Evolutionary conservation across 2,888 invertebrate genomes (phyloP).

Genomic region (Calameuta filiformis): DNA sequence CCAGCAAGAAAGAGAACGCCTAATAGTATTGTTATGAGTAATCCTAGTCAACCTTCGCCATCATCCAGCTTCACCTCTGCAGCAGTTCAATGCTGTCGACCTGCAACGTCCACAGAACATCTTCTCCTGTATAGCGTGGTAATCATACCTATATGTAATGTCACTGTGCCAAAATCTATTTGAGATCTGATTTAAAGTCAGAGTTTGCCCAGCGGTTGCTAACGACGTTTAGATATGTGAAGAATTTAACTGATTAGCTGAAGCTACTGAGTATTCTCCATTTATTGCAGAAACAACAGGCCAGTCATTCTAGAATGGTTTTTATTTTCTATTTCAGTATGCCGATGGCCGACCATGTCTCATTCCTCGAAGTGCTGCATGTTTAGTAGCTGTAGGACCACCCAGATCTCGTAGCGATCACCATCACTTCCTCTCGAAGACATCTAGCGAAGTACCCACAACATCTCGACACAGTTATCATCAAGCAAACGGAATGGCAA

Average conservation of each 20-base stretch:
- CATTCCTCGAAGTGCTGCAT: constrained; percentile 74
- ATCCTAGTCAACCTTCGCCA: constrained; percentile 52
- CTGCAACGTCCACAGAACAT: constrained; percentile 86
- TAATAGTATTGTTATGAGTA: constrained; percentile 66
- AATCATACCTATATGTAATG: not conserved
- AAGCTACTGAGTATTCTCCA: not conserved
- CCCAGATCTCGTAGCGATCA: constrained; percentile 75
- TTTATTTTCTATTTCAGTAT: constrained; percentile 41
- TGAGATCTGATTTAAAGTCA: not conserved
- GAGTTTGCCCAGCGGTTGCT: not conserved
- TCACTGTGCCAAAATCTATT: not conserved
- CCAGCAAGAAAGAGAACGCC: constrained; percentile 86
- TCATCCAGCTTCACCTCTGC: constrained; percentile 57
- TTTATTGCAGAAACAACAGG: not conserved
- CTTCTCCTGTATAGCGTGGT: constrained; percentile 64
- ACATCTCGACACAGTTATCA: constrained; percentile 63
- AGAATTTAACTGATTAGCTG: not conserved
- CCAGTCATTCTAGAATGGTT: not conserved
- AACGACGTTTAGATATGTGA: not conserved
- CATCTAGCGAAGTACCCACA: constrained; percentile 67
- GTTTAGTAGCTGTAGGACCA: constrained; percentile 78
- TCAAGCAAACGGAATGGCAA: constrained; percentile 59
- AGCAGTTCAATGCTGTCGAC: constrained; percentile 74
- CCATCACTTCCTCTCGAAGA: constrained; percentile 76
- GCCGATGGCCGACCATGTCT: constrained; percentile 61